phyloP scores from a whole-genome alignment of 2,113 vertebrate species.

The Prietella phreatophila region DNA sequence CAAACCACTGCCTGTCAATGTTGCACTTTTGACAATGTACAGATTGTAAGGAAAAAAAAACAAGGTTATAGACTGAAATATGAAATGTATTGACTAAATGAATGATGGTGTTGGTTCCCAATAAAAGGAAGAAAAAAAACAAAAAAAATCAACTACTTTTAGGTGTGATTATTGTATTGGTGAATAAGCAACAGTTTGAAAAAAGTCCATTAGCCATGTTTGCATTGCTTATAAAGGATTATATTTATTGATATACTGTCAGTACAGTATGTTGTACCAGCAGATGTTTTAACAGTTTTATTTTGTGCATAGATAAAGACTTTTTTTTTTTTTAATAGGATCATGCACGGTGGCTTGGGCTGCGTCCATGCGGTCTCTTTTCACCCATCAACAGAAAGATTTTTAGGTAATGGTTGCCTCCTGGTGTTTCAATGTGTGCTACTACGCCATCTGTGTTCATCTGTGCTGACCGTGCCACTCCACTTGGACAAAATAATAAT shows the following conservation, averaged over 20 bases:
- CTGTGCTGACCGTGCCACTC: neutral
- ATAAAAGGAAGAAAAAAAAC: constrained; percentile 27
- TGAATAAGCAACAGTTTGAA: neutral
- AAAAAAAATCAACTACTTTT: neutral
- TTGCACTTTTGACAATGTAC: constrained; percentile 59
- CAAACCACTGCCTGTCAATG: constrained; percentile 39
- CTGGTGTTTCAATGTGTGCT: constrained; percentile 30
- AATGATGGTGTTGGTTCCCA: constrained; percentile 32
- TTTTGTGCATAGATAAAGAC: neutral
- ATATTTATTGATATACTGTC: neutral
- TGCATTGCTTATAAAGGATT: neutral
- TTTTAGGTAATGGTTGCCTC: constrained; percentile 19
- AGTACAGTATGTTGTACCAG: neutral
- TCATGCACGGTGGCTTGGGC: neutral
- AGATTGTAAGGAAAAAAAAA: constrained; percentile 42
- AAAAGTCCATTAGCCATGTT: neutral
- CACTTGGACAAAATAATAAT: neutral
- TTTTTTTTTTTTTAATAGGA: neutral
- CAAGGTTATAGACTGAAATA: constrained; percentile 17
- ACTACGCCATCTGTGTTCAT: neutral
- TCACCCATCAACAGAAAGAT: neutral
- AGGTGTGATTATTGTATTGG: constrained; percentile 8
- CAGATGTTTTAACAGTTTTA: neutral
- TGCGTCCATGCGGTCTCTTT: neutral
- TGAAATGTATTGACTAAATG: constrained; percentile 45